Evolutionary conservation across 1,140 invertebrate genomes (phyloP), one percentile per base, ranked within the genome.

Genomic region (Drosophila insularis): DNA sequence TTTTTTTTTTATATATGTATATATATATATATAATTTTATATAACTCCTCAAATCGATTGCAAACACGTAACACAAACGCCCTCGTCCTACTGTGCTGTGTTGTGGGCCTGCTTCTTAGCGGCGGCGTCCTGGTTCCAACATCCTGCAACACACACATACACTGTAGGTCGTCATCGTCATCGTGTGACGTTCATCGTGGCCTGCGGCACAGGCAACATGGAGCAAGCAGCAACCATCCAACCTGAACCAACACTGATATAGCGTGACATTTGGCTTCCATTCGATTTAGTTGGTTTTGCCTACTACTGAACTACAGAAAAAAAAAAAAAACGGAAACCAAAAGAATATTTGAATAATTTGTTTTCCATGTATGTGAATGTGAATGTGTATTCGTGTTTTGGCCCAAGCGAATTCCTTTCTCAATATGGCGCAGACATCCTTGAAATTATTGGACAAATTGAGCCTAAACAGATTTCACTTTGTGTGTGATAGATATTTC

Each of bases 21-120:
- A n/a, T n/a, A n/a, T 27, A 23, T 27, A 65, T 68, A 39, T 84
- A 68, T 76, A 63, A 81, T 86, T 87, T 87, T 87, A 87, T 87
- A 80, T 87, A 87, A 87, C 84, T 87, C 86, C 86, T 87, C 84
- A 87, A 87, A 87, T 87, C 84, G 84, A 87, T 87, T 84, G 84
- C 80, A 87, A 89, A 87, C 80, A 87, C 84, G 84, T 87, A 87
- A 86, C 82, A 86, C 75, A 50, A 40, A 40, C 71, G 31, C 50
- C 61, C 39, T 58, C 53, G 8, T 31, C 27, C 23, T 63, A 10
- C 46, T 32, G 27, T 27, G 27, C 27, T 6, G 27, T 27, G 27
- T 59, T 19, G 32, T 50, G 13, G 53, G 50, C 55, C 11, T 43
- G 23, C 68, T 53, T 58, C 56, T 50, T 11, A 74, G 14, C 14